A percentile compares a stretch with the other conserved stretches of the same genome.
Evolutionary conservation across 2,888 invertebrate species (phyloP).

Genomic region (Hymenopus coronatus): DNA sequence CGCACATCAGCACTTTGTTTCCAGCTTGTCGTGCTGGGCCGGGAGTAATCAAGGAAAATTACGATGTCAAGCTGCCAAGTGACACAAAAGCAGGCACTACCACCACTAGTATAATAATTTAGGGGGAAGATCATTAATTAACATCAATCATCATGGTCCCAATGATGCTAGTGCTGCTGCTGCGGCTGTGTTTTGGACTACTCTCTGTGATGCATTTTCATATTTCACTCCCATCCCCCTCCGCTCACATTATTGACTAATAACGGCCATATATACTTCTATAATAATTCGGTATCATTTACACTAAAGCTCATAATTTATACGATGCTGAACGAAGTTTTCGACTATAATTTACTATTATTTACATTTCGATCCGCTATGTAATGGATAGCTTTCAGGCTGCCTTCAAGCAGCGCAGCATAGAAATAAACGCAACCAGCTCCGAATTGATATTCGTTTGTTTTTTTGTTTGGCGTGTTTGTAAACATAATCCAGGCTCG

Average conservation of each 20-base stretch:
- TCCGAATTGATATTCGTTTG: constrained; percentile 17
- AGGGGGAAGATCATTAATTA: constrained; percentile 22
- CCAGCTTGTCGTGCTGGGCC: background rate
- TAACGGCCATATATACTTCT: constrained; percentile 21
- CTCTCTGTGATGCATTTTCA: constrained; percentile 12
- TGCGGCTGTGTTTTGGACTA: background rate
- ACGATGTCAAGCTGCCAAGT: constrained; percentile 22
- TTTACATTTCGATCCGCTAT: constrained; percentile 24
- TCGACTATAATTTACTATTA: constrained; percentile 29
- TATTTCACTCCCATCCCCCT: constrained; percentile 8
- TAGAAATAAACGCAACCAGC: background rate
- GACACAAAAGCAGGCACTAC: constrained; percentile 18
- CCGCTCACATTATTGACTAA: constrained; percentile 18
- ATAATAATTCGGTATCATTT: constrained; percentile 21
- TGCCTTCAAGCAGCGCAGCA: constrained; percentile 8
- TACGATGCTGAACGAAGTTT: constrained; percentile 19
- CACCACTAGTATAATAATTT: constrained; percentile 15
- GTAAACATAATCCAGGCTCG: constrained; percentile 4
- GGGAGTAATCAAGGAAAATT: constrained; percentile 22
- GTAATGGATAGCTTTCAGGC: constrained; percentile 19
- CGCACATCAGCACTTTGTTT: constrained; percentile 20
- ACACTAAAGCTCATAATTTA: constrained; percentile 21
- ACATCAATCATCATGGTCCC: constrained; percentile 21
- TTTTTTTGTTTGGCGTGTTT: background rate
- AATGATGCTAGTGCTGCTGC: background rate